Conservation (phyloP, 2,797 vertebrate genomes). For the Xyrichtys novacula region DNA sequence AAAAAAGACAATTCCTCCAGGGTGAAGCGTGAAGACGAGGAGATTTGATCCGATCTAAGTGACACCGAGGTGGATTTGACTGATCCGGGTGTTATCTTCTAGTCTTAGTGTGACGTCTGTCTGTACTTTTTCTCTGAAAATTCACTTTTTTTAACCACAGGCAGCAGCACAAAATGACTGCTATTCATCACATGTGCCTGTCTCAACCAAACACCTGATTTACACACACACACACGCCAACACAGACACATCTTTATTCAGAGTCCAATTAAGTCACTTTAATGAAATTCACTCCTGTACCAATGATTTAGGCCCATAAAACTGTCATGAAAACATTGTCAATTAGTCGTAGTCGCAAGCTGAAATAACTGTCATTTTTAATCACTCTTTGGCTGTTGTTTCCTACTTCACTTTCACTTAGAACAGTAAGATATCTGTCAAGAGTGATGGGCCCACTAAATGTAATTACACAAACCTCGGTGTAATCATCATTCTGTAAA, state of each 20-base stretch:
- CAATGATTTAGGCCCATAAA: conserved; percentile 68
- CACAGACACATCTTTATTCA: conserved; percentile 34
- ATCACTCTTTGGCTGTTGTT: conserved; percentile 62
- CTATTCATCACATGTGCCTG: neutral
- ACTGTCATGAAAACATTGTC: conserved; percentile 73
- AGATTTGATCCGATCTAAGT: conserved; percentile 52
- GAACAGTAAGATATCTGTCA: conserved; percentile 68
- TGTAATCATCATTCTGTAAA: conserved; percentile 65
- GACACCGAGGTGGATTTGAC: conserved; percentile 23
- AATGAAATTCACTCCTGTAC: conserved; percentile 56
- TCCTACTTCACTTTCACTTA: conserved; percentile 58
- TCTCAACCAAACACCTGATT: conserved; percentile 8
- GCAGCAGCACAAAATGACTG: neutral
- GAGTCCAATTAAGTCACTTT: conserved; percentile 58
- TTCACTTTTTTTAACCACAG: neutral
- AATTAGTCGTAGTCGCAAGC: conserved; percentile 75
- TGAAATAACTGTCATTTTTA: conserved; percentile 73
- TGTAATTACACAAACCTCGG: conserved; percentile 68
- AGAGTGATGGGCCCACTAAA: conserved; percentile 60
- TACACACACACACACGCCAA: conserved; percentile 1
- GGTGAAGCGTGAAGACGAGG: conserved; percentile 45
- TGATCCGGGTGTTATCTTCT: conserved; percentile 17
- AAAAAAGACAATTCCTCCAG: conserved; percentile 52
- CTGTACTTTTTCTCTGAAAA: conserved; percentile 4
- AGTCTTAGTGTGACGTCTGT: neutral